phyloP scores from a whole-genome alignment of 2,113 vertebrate genomes.

The Synchiropus splendidus region DNA sequence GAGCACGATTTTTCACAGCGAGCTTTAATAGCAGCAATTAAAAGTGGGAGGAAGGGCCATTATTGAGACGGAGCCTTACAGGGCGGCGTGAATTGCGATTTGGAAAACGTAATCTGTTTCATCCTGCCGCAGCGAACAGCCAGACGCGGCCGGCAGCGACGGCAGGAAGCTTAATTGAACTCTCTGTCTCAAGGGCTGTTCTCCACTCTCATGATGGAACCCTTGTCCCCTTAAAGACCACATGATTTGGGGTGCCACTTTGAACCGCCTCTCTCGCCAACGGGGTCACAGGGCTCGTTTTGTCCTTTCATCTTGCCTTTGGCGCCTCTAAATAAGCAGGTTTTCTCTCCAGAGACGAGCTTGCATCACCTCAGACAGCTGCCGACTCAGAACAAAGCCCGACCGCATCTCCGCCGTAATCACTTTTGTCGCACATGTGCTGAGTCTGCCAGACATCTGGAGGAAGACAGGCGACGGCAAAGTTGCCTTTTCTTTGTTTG shows the following conservation, averaged over 20 bases:
- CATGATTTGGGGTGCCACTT: too few species aligned
- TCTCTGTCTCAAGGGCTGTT: slow-evolving; percentile 43
- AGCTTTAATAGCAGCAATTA: slow-evolving; percentile 28
- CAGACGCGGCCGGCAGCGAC: slow-evolving; percentile 31
- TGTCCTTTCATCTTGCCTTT: slow-evolving; percentile 56
- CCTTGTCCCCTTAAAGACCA: too few species aligned
- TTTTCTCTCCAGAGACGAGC: slow-evolving; percentile 29
- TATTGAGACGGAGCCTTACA: slow-evolving; percentile 16
- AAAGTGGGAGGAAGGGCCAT: slow-evolving; percentile 30
- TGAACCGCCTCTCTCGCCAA: too few species aligned
- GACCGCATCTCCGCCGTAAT: slow-evolving; percentile 37
- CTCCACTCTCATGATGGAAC: too few species aligned
- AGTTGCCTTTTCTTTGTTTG: too few species aligned
- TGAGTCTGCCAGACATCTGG: too few species aligned
- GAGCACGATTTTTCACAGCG: slow-evolving; percentile 11
- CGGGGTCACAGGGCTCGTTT: not conserved
- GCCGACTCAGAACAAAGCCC: slow-evolving; percentile 30
- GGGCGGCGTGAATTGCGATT: slow-evolving; percentile 16
- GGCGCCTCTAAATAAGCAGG: slow-evolving; percentile 46
- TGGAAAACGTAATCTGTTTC: slow-evolving; percentile 26
- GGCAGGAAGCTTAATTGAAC: slow-evolving; percentile 50
- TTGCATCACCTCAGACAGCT: slow-evolving; percentile 52
- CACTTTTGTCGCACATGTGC: slow-evolving; percentile 31
- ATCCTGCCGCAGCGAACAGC: slow-evolving; percentile 17
- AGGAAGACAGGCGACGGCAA: too few species aligned